Conservation (phyloP, 2,888 invertebrate species). For the Crepidodera aurea region DNA sequence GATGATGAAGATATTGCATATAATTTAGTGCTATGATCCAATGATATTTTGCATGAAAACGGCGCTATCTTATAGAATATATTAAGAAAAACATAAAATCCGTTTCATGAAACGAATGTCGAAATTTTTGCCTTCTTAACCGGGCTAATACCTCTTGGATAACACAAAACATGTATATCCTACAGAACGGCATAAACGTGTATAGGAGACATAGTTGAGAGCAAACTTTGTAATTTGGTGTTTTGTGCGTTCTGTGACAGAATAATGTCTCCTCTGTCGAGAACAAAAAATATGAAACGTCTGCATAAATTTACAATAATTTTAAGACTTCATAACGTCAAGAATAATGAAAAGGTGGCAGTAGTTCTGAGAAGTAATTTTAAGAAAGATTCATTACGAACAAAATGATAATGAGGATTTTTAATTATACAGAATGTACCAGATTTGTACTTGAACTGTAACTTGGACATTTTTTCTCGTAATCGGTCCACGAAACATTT, state of each 20-base stretch:
- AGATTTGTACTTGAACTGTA: too few relatives aligned
- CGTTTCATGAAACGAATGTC: too few relatives aligned
- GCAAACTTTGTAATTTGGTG: constrained; percentile 7
- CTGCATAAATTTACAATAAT: constrained; percentile 12
- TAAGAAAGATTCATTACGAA: too few relatives aligned
- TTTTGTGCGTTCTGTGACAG: constrained; percentile 2
- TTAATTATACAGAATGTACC: too few relatives aligned
- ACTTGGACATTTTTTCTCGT: too few relatives aligned
- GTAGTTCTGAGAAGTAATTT: neutral
- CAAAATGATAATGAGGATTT: neutral
- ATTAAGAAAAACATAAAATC: too few relatives aligned
- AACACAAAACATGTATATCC: neutral
- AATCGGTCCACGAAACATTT: too few relatives aligned
- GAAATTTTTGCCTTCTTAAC: neutral
- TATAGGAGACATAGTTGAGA: neutral
- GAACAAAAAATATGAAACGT: neutral
- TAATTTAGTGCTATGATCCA: too few relatives aligned
- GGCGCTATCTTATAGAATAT: too few relatives aligned
- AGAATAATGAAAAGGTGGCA: neutral
- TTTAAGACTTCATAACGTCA: neutral
- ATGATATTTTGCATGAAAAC: too few relatives aligned
- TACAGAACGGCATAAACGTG: neutral
- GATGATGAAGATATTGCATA: too few relatives aligned
- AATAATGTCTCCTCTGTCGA: neutral
- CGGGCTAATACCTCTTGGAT: neutral